phyloP scores from a whole-genome alignment of 2,113 vertebrate genomes.

The Lamprotornis superbus region DNA sequence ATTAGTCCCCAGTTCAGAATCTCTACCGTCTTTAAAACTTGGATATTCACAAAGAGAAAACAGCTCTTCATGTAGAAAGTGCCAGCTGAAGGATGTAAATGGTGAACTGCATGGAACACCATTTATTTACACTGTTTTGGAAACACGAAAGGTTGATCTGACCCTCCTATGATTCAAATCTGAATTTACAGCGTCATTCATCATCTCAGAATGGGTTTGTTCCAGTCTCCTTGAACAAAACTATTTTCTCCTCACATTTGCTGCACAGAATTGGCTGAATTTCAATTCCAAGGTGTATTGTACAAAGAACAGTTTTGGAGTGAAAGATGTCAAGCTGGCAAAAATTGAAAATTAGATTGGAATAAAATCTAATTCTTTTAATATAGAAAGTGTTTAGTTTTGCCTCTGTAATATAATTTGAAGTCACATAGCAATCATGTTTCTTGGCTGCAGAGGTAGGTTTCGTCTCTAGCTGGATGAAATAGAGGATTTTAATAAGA shows the following conservation, averaged over 20 bases:
- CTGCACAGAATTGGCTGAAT: constrained; percentile 48
- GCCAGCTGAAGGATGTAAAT: constrained; percentile 21
- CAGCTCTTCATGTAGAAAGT: neutral
- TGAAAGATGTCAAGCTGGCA: constrained; percentile 60
- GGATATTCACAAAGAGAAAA: neutral
- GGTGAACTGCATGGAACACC: neutral
- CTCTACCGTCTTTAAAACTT: neutral
- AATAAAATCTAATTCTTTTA: constrained; percentile 45
- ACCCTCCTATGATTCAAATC: constrained; percentile 61
- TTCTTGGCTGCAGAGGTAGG: neutral
- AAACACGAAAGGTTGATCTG: constrained; percentile 54
- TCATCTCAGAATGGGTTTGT: constrained; percentile 51
- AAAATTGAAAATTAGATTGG: constrained; percentile 60
- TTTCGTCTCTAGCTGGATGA: neutral
- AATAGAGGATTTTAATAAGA: neutral
- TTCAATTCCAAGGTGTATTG: constrained; percentile 52
- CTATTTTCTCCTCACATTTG: constrained; percentile 59
- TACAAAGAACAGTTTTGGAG: neutral
- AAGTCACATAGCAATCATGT: neutral
- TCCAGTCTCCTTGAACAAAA: constrained; percentile 62
- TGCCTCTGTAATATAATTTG: constrained; percentile 29
- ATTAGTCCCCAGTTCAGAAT: neutral
- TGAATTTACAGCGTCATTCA: constrained; percentile 58
- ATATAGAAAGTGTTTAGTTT: neutral
- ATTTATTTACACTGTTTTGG: constrained; percentile 50